phyloP scores from a whole-genome alignment of 53 echinoderm and acorn worm species.

The Hippasteria phrygiana region DNA sequence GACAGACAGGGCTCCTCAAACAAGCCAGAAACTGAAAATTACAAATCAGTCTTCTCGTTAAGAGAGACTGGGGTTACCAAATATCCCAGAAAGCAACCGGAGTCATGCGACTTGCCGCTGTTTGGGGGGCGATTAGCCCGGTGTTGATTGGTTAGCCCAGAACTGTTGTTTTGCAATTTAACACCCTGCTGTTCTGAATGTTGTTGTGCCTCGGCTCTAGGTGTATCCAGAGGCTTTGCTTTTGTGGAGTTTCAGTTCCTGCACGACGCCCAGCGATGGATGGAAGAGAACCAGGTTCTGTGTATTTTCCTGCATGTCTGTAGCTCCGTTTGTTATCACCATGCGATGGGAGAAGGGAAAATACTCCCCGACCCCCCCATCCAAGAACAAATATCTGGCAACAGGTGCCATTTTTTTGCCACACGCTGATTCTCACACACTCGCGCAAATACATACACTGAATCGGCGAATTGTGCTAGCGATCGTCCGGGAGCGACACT shows the following conservation, averaged over 20 bases:
- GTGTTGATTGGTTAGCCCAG: neutral
- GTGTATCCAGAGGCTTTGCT: constrained; percentile 99
- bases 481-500: neutral
- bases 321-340: neutral
- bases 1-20: neutral
- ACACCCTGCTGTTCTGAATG: constrained; percentile 75
- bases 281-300: constrained; percentile 99
- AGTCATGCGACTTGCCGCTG: neutral
- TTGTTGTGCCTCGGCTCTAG: constrained; percentile 86
- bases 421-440: neutral
- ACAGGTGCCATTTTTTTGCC: too few relatives aligned
- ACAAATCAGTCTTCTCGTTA: neutral
- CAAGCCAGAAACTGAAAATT: neutral
- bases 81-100: neutral
- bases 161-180: constrained; percentile 53
- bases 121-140: too few relatives aligned
- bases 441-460: neutral
- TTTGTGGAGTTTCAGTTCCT: constrained; percentile 99
- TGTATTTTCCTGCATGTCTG: constrained; percentile 70
- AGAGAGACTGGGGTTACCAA: neutral
- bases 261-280: constrained; percentile 99
- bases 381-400: too few relatives aligned
- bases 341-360: too few relatives aligned
- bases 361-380: too few relatives aligned
- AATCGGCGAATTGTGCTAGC: constrained; percentile 12